These are phyloP conservation scores for Folsomia candida DNA, from an alignment of 2,888 invertebrate species.

Conservation along the genomic window DNA sequence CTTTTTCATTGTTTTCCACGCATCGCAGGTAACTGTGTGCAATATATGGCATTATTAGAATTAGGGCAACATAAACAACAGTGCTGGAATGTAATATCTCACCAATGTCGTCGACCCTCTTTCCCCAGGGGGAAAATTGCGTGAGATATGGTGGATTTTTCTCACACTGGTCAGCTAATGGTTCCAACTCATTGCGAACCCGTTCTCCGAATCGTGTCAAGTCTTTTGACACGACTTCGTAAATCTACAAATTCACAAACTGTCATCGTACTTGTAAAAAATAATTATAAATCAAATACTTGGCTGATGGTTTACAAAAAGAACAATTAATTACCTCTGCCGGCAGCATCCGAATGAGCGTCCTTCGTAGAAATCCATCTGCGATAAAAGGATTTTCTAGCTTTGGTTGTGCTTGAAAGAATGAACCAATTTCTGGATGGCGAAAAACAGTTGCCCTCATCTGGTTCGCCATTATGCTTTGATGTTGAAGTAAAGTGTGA, in stretches of 20 bases:
- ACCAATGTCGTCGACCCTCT: slow-evolving; percentile 56
- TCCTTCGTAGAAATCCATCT: slow-evolving; percentile 54
- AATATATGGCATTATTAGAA: too few species aligned
- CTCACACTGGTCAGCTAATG: slow-evolving; percentile 57
- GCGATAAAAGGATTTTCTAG: slow-evolving; percentile 55
- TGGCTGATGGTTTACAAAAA: background rate
- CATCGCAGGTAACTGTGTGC: slow-evolving; percentile 56
- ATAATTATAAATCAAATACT: background rate
- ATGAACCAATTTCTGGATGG: slow-evolving; percentile 52
- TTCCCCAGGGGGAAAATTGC: slow-evolving; percentile 60
- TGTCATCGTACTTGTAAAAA: slow-evolving; percentile 50
- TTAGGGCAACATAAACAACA: slow-evolving; percentile 5
- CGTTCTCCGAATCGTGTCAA: slow-evolving; percentile 58
- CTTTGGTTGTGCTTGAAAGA: slow-evolving; percentile 54
- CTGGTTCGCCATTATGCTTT: slow-evolving; percentile 14
- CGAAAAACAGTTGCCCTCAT: slow-evolving; percentile 30
- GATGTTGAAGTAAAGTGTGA: background rate
- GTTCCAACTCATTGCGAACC: slow-evolving; percentile 56
- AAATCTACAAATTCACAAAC: background rate
- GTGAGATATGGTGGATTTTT: slow-evolving; percentile 56
- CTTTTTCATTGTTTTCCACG: slow-evolving; percentile 58
- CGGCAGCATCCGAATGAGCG: slow-evolving; percentile 54
- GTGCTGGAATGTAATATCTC: too few species aligned
- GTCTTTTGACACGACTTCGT: slow-evolving; percentile 54
- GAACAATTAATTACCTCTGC: slow-evolving; percentile 39